Percentiles rank a stretch among this genome's conserved stretches.
phyloP scores from a whole-genome alignment of 2,888 invertebrate species.

The Aporophyla nigra region DNA sequence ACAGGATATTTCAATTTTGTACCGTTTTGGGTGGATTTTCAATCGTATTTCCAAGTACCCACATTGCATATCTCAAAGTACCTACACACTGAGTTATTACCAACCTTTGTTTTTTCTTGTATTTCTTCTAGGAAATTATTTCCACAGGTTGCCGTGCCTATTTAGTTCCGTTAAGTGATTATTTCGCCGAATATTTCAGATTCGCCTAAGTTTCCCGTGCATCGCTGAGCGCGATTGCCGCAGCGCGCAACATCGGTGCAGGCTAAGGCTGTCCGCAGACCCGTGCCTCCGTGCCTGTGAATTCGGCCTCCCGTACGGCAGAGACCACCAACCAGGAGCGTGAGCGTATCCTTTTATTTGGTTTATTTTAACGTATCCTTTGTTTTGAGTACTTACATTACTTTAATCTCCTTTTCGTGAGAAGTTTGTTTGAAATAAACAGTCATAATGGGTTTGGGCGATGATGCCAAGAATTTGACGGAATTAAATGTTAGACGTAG shows the following conservation, averaged over 20 bases:
- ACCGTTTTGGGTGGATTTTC: background rate
- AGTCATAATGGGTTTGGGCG: constrained; percentile 8
- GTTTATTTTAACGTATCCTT: background rate
- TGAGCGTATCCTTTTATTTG: constrained; percentile 4
- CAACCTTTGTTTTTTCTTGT: background rate
- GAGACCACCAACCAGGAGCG: constrained; percentile 9
- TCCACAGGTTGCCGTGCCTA: constrained; percentile 4
- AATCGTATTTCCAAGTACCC: background rate
- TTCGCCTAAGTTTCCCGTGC: constrained; percentile 2
- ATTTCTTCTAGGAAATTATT: background rate
- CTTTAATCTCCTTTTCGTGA: constrained; percentile 10
- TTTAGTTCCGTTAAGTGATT: constrained; percentile 8
- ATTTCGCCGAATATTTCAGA: constrained; percentile 21
- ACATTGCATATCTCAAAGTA: background rate
- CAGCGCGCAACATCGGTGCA: constrained; percentile 2
- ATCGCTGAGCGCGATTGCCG: background rate
- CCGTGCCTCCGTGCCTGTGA: background rate
- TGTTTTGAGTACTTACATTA: background rate
- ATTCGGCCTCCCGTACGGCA: constrained; percentile 11
- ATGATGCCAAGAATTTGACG: constrained; percentile 9
- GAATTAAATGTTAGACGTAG: constrained; percentile 5
- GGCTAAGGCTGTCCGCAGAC: background rate
- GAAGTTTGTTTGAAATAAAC: background rate
- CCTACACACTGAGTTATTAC: background rate
- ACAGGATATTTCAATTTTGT: too few species aligned